Conservation (phyloP, 2,113 vertebrate species). For the Oenanthe oenanthe region DNA sequence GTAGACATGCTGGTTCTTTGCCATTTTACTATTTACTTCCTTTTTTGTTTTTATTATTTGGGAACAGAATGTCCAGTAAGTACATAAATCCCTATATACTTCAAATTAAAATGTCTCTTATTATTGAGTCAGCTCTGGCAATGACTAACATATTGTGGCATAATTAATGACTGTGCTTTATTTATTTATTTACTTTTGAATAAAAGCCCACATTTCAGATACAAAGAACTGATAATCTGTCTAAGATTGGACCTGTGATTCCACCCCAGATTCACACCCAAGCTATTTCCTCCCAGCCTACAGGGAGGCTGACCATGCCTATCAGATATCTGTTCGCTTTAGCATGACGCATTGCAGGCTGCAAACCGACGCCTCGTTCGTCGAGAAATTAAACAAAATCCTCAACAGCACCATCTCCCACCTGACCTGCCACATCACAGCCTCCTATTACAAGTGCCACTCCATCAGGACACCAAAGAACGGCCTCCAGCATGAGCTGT, state of each 20-base stretch:
- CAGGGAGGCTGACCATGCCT: conserved; percentile 74
- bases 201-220: background rate
- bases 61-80: background rate
- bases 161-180: background rate
- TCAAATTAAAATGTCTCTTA: background rate
- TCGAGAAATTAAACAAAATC: conserved; percentile 43
- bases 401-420: conserved; percentile 57
- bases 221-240: background rate
- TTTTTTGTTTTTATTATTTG: background rate
- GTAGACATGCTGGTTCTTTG: background rate
- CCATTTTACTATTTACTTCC: background rate
- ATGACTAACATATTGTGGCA: background rate
- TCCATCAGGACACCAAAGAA: conserved; percentile 43
- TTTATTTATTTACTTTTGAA: background rate
- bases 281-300: conserved; percentile 49
- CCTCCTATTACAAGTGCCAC: conserved; percentile 66
- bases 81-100: background rate
- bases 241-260: background rate
- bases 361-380: conserved; percentile 40
- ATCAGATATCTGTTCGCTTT: conserved; percentile 65
- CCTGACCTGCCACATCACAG: conserved; percentile 58
- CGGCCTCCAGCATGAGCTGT: conserved; percentile 61
- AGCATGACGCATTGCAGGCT: conserved; percentile 47
- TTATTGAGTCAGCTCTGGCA: background rate
- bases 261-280: background rate